phyloP scores from a whole-genome alignment of 2,797 vertebrate species.

The Diplodus puntazzo region DNA sequence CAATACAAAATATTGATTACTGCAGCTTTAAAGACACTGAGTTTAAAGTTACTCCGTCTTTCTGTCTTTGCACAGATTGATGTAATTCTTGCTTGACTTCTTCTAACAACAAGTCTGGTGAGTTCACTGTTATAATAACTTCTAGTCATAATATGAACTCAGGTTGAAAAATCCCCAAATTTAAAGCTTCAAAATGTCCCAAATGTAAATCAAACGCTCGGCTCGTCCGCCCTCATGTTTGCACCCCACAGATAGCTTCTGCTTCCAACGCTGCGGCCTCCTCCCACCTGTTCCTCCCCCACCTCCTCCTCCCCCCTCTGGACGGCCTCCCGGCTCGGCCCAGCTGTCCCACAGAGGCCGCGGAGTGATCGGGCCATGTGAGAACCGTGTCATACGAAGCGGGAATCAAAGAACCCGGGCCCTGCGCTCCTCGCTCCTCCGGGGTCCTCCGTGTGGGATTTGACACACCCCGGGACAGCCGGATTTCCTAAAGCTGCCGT shows the following conservation, averaged over 20 bases:
- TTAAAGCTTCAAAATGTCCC: slow-evolving; percentile 1
- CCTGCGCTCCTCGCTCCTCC: slow-evolving; percentile 53
- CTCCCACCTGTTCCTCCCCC: slow-evolving; percentile 79
- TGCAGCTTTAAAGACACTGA: neutral
- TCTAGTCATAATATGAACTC: neutral
- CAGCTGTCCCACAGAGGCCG: slow-evolving; percentile 75
- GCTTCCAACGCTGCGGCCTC: slow-evolving; percentile 51
- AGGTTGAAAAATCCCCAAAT: slow-evolving; percentile 18
- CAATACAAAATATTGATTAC: neutral
- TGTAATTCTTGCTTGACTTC: neutral
- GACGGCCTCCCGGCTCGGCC: slow-evolving; percentile 22
- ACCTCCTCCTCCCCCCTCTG: slow-evolving; percentile 6
- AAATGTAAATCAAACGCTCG: slow-evolving; percentile 47
- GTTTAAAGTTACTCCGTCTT: neutral
- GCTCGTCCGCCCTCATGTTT: slow-evolving; percentile 37
- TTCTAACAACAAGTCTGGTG: slow-evolving; percentile 9
- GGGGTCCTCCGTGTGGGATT: slow-evolving; percentile 64
- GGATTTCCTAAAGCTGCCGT: slow-evolving; percentile 76
- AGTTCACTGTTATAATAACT: neutral
- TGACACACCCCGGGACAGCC: slow-evolving; percentile 71
- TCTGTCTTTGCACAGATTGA: neutral
- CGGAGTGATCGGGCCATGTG: slow-evolving; percentile 76
- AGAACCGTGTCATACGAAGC: slow-evolving; percentile 78
- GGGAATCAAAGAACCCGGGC: slow-evolving; percentile 67
- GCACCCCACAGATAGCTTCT: slow-evolving; percentile 42